Base-by-base conservation (phyloP, 2,888 invertebrate species). In the Litoditis marina region DNA sequence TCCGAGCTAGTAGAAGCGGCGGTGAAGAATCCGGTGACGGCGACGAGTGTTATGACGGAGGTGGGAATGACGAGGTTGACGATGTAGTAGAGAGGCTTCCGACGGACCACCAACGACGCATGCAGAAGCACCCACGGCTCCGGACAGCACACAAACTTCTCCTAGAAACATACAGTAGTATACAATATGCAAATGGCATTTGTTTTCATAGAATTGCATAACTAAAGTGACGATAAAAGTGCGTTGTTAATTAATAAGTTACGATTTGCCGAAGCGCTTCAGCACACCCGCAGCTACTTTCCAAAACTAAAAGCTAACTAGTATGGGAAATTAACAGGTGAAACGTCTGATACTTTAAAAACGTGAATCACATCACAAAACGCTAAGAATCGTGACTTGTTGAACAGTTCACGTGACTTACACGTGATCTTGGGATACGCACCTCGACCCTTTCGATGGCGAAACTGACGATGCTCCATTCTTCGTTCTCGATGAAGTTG, bases 21-120 rank as follows among this genome's bases (percentile, higher is more conserved):
- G 72, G 84, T 84, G 81, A 85, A 85, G 75, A 85, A 85, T 16
- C 85, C 81, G 13, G 73, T 81, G 56, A 85, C 78, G 5, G 85
- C 84, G 36, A 85, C 79, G 30, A 83, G 71, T 1, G 85, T 85
- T 67, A 85, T 79, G 71, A 84, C 84, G 1, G 84, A 81, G 28
- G 84, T 85, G 2, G 85, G 85, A 52, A 85, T 81, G 31, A 84
- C 75, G 39, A 75, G 59, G 59, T 75, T 75, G 1, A 75, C 75
- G 50, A 76, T 75, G 63, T 78, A 79, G 60, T 80, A 81, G 7
- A 81, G 67, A 4, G 81, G 81, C 47, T 81, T 81, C 30, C 81
- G 54, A 36, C 81, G 60, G 11, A 81, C 77, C 5, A 81, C 77
- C 25, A 81, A 56, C n/a, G 74, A 71, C 4, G 81, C 80, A 44